These are phyloP conservation scores for Pseudobourletiella spinata DNA, from an alignment of 1,140 invertebrate species.

Conservation along the genomic window DNA sequence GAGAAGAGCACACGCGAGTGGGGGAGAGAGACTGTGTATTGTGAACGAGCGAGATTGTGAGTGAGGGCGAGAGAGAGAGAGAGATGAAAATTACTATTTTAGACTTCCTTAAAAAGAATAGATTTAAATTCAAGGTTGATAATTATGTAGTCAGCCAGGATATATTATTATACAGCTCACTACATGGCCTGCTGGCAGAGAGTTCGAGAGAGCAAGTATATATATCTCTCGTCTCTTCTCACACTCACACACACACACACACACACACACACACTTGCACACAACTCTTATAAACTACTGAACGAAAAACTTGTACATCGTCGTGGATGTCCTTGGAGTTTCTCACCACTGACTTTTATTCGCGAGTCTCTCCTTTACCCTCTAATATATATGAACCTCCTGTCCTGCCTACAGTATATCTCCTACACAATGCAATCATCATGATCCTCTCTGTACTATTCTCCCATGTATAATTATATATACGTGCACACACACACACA, in stretches of 20 bases:
- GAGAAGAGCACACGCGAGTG: too few relatives aligned
- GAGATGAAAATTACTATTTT: too few relatives aligned
- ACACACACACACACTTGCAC: neutral
- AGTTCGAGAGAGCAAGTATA: too few relatives aligned
- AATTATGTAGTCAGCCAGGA: conserved; percentile 2
- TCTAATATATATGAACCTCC: neutral
- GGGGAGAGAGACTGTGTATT: too few relatives aligned
- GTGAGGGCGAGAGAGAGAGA: too few relatives aligned
- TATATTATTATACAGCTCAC: neutral
- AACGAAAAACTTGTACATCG: neutral
- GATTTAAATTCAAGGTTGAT: conserved; percentile 9
- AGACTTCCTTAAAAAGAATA: conserved; percentile 6
- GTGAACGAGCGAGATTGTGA: too few relatives aligned
- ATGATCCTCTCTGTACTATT: neutral
- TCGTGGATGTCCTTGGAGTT: neutral
- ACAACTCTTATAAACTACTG: neutral
- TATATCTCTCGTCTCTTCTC: too few relatives aligned
- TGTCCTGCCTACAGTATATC: too few relatives aligned
- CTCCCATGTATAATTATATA: neutral
- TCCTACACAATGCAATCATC: neutral
- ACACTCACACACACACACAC: too few relatives aligned
- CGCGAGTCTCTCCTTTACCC: too few relatives aligned
- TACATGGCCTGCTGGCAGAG: neutral
- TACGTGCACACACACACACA: neutral
- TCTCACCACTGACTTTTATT: too few relatives aligned